A percentile compares a stretch with the other conserved stretches of the same genome.
These are phyloP conservation scores for Montipora capitata DNA, from an alignment of 92 coral and sea anemone genomes.

Conservation along the genomic window DNA sequence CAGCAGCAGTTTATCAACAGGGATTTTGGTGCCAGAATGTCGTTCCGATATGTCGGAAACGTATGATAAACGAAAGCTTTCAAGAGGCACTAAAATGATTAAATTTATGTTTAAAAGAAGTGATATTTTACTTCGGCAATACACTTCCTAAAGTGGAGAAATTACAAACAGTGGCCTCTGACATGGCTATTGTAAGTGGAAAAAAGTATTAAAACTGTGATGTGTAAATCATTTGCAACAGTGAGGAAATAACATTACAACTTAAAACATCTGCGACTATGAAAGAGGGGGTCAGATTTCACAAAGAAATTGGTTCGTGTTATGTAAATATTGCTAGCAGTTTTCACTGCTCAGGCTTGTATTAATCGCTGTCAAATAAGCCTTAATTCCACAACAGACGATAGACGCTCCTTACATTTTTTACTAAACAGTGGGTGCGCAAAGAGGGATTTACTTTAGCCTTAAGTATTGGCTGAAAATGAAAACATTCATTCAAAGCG, in stretches of 20 bases:
- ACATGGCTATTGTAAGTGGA: slow-evolving; percentile 49
- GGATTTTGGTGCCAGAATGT: slow-evolving; percentile 44
- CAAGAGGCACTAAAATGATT: slow-evolving; percentile 9
- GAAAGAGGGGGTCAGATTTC: slow-evolving; percentile 48
- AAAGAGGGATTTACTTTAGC: not conserved
- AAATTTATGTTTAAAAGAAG: not conserved
- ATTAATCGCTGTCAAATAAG: slow-evolving; percentile 20
- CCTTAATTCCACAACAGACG: slow-evolving; percentile 4
- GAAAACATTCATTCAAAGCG: slow-evolving; percentile 5
- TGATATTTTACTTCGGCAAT: not conserved
- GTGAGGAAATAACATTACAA: not conserved
- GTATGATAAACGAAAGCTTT: slow-evolving; percentile 41
- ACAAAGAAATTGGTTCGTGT: slow-evolving; percentile 15
- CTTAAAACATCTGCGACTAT: not conserved
- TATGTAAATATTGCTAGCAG: slow-evolving; percentile 58
- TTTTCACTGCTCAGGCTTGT: not conserved
- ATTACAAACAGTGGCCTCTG: not conserved
- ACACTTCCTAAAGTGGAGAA: not conserved
- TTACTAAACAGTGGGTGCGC: not conserved
- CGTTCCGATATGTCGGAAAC: slow-evolving; percentile 45
- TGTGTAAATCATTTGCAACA: slow-evolving; percentile 32
- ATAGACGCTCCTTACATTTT: not conserved
- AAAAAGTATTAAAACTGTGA: slow-evolving; percentile 21
- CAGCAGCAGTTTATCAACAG: slow-evolving; percentile 68
- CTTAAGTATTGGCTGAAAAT: not conserved